These are phyloP conservation scores for Cataglyphis albicans DNA, from an alignment of 2,888 invertebrate genomes.

Conservation along the genomic window DNA sequence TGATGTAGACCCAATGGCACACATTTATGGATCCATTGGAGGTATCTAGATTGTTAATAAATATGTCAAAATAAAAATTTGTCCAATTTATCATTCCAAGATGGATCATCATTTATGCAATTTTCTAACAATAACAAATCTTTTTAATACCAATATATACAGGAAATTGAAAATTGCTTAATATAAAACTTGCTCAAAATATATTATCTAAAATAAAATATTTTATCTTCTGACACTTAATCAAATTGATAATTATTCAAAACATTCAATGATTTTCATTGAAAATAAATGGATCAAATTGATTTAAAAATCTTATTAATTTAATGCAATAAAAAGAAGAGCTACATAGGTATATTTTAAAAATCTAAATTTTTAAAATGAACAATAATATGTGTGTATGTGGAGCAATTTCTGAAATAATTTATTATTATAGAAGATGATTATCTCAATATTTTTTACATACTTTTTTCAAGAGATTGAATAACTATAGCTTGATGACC, in stretches of 20 bases:
- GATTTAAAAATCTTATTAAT: not conserved
- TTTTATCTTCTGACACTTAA: not conserved
- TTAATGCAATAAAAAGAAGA: not conserved
- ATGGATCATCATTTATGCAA: not conserved
- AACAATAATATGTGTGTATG: not conserved
- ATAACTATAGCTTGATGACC: not conserved
- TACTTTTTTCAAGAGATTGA: not conserved
- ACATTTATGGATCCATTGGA: not conserved
- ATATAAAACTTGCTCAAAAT: not conserved
- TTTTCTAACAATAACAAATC: not conserved
- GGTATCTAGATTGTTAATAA: constrained; percentile 20
- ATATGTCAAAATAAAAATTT: constrained; percentile 1
- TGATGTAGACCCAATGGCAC: not conserved
- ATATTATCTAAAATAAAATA: not conserved
- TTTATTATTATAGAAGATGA: not conserved
- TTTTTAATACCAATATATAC: not conserved
- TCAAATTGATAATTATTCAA: not conserved
- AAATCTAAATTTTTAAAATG: not conserved
- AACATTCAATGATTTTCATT: not conserved
- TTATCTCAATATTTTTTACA: not conserved
- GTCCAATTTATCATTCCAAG: not conserved
- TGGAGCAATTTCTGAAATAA: not conserved
- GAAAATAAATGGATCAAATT: not conserved
- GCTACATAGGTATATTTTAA: not conserved
- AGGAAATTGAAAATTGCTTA: not conserved